Percentiles rank a stretch among this genome's conserved stretches.
Evolutionary conservation across 2,797 vertebrate species (phyloP).

Genomic region (Artibeus lituratus): DNA sequence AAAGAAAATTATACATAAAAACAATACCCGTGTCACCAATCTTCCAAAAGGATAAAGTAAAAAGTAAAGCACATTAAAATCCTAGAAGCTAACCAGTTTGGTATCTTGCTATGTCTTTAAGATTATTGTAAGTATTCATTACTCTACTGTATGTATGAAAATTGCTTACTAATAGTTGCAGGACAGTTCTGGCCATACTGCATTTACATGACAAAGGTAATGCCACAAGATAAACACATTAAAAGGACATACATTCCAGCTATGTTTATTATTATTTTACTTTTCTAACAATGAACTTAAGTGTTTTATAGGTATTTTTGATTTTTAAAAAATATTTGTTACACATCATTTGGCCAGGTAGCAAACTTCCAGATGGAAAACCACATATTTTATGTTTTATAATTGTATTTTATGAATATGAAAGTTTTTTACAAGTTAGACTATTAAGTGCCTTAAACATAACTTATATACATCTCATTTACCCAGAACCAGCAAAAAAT

Average conservation of each 20-base stretch:
- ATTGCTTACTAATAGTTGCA: not conserved
- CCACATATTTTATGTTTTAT: not conserved
- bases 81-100: constrained; percentile 12
- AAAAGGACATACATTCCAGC: not conserved
- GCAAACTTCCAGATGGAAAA: not conserved
- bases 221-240: not conserved
- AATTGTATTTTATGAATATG: not conserved
- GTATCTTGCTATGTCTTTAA: constrained; percentile 11
- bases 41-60: not conserved
- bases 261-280: not conserved
- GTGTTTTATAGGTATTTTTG: not conserved
- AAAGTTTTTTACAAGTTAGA: not conserved
- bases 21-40: not conserved
- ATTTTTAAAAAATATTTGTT: not conserved
- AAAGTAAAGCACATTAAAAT: constrained; percentile 11
- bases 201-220: not conserved
- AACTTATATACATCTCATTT: not conserved
- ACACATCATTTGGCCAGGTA: not conserved
- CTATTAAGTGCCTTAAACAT: not conserved
- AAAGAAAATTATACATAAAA: constrained; percentile 29
- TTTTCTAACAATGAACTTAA: not conserved
- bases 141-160: constrained; percentile 34
- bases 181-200: not conserved
- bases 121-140: not conserved
- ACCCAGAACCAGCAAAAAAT: not conserved